Conservation (phyloP, 2,113 vertebrate species). For the Speoplatyrhinus poulsoni region DNA sequence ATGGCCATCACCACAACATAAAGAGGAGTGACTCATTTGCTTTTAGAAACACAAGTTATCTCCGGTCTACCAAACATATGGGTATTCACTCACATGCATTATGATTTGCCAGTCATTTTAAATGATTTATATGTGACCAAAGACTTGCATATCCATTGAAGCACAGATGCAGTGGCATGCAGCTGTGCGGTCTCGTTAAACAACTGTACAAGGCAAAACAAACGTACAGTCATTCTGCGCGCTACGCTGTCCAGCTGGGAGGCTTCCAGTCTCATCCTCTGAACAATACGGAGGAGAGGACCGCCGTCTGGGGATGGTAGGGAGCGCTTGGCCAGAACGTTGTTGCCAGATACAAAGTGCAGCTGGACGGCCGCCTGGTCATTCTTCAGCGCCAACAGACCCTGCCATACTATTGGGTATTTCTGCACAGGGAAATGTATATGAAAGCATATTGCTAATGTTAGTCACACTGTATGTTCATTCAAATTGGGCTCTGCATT, state of each 20-base stretch:
- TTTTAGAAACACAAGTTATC: too few species aligned
- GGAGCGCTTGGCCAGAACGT: slow-evolving; percentile 90
- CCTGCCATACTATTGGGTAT: slow-evolving; percentile 99
- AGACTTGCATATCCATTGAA: too few species aligned
- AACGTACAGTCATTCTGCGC: slow-evolving; percentile 91
- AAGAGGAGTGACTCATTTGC: too few species aligned
- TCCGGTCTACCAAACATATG: too few species aligned
- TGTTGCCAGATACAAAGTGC: slow-evolving; percentile 97
- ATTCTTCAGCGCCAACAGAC: slow-evolving; percentile 93
- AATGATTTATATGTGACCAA: too few species aligned
- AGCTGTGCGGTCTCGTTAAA: not conserved
- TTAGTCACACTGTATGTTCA: not conserved
- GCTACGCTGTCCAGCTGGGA: slow-evolving; percentile 94
- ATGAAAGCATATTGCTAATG: not conserved
- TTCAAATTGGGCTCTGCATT: too few species aligned
- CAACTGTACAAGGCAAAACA: not conserved
- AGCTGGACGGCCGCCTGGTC: slow-evolving; percentile 96
- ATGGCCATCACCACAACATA: not conserved
- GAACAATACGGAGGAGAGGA: slow-evolving; percentile 90
- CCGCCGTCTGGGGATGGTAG: slow-evolving; percentile 92
- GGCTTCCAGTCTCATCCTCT: slow-evolving; percentile 95
- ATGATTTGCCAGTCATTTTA: too few species aligned
- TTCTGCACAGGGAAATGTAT: slow-evolving; percentile 76
- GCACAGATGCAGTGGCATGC: not conserved
- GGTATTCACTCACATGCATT: too few species aligned